These are phyloP conservation scores for Lagenorhynchus albirostris DNA, from an alignment of 2,113 vertebrate species.

Conservation along the genomic window DNA sequence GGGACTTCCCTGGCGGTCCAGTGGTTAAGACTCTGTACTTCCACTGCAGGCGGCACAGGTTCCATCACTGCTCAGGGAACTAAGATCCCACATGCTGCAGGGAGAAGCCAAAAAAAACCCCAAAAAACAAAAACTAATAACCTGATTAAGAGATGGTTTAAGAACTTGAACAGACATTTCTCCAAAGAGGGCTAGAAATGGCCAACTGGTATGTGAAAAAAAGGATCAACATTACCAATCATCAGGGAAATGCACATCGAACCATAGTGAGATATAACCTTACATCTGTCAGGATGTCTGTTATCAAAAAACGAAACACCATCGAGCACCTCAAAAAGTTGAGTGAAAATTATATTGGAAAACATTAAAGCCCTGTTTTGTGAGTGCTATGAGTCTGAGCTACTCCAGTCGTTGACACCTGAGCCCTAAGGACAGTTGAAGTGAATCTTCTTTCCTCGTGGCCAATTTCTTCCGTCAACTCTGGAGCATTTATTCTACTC, in stretches of 20 bases:
- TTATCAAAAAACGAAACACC: neutral
- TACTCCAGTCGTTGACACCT: neutral
- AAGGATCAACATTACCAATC: neutral
- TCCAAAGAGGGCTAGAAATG: neutral
- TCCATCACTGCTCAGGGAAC: neutral
- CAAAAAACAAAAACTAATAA: neutral
- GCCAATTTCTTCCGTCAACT: neutral
- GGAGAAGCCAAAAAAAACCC: neutral
- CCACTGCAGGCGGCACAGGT: neutral
- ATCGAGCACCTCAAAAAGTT: neutral
- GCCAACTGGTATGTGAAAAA: neutral
- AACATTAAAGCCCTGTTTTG: neutral
- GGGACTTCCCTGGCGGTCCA: neutral
- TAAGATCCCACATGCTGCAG: neutral
- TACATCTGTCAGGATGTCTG: neutral
- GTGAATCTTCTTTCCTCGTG: neutral
- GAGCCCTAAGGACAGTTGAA: neutral
- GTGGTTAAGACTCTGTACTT: neutral
- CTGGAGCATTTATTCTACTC: neutral
- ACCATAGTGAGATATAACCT: neutral
- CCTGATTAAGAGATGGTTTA: neutral
- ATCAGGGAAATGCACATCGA: neutral
- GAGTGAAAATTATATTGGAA: neutral
- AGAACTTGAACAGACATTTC: neutral
- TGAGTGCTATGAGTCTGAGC: neutral